Percentiles rank a stretch among this genome's conserved stretches.
Evolutionary conservation across 2,888 invertebrate genomes (phyloP).

Genomic region (Melitaea athalia): DNA sequence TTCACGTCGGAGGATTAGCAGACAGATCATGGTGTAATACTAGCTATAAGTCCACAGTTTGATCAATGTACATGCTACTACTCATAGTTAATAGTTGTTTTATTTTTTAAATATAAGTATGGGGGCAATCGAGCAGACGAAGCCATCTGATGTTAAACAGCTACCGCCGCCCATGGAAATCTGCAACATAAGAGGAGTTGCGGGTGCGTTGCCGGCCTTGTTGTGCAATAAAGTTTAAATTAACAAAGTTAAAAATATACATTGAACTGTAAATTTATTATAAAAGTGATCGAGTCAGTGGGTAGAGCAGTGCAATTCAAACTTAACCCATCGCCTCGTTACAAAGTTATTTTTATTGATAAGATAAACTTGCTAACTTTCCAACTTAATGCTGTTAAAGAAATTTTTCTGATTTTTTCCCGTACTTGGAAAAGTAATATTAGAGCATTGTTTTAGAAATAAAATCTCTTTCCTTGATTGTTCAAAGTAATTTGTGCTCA

Average conservation of each 20-base stretch:
- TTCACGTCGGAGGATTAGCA: too few species aligned
- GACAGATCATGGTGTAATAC: too few species aligned
- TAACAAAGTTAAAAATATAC: not conserved
- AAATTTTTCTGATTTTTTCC: not conserved
- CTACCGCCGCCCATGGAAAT: too few species aligned
- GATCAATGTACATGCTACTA: too few species aligned
- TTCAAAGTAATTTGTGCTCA: not conserved
- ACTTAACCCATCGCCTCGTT: not conserved
- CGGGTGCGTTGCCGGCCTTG: too few species aligned
- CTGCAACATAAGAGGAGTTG: too few species aligned
- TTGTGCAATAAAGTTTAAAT: too few species aligned
- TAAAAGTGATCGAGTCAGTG: not conserved
- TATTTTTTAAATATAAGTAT: too few species aligned
- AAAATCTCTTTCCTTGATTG: not conserved
- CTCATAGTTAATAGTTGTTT: too few species aligned
- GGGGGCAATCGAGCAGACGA: too few species aligned
- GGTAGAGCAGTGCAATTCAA: not conserved
- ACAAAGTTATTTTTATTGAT: constrained; percentile 18
- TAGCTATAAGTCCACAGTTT: too few species aligned
- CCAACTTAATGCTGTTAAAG: constrained; percentile 11
- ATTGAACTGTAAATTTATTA: not conserved
- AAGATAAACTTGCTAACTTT: constrained; percentile 18
- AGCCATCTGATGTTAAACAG: too few species aligned
- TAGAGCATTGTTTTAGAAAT: not conserved
- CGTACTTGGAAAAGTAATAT: not conserved